These are phyloP conservation scores for Myotis vivesi DNA, from an alignment of 2,797 vertebrate species.

Conservation along the genomic window DNA sequence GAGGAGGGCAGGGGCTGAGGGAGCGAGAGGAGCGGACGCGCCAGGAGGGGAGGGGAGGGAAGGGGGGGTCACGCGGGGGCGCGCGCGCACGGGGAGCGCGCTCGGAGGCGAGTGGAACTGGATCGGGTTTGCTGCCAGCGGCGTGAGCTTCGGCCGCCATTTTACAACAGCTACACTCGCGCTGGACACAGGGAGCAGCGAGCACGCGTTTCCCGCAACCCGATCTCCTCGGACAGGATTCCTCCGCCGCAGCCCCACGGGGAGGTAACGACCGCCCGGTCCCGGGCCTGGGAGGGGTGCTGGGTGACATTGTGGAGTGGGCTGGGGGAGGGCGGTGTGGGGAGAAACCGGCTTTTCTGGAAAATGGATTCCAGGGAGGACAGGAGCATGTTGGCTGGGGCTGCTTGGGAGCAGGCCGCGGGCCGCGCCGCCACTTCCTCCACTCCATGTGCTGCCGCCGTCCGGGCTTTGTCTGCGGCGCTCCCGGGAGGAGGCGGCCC, in stretches of 20 bases:
- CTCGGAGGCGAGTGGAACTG: slow-evolving; percentile 85
- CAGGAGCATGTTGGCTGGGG: slow-evolving; percentile 86
- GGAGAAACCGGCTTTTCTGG: slow-evolving; percentile 91
- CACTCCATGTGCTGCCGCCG: slow-evolving; percentile 66
- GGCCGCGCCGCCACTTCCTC: slow-evolving; percentile 55
- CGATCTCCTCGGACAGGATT: slow-evolving; percentile 80
- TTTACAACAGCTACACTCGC: slow-evolving; percentile 95
- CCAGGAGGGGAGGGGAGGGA: slow-evolving; percentile 53
- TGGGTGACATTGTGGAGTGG: slow-evolving; percentile 52
- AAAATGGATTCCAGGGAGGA: slow-evolving; percentile 92
- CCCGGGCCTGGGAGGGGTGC: slow-evolving; percentile 59
- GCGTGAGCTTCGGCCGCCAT: slow-evolving; percentile 99
- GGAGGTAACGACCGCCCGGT: slow-evolving; percentile 72
- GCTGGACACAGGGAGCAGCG: slow-evolving; percentile 92
- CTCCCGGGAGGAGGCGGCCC: slow-evolving; percentile 73
- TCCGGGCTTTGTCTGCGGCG: slow-evolving; percentile 73
- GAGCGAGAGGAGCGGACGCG: slow-evolving; percentile 69
- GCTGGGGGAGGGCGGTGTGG: slow-evolving; percentile 58
- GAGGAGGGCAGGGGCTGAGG: slow-evolving; percentile 61
- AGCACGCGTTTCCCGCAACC: slow-evolving; percentile 84
- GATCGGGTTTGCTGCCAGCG: slow-evolving; percentile 87
- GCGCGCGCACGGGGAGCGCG: slow-evolving; percentile 77
- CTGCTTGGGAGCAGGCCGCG: slow-evolving; percentile 74
- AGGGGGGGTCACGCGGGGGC: slow-evolving; percentile 75
- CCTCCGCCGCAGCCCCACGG: slow-evolving; percentile 75